Percentiles rank a stretch among this genome's conserved stretches.
Conservation (phyloP, 2,113 vertebrate species). For the Misgurnus anguillicaudatus region DNA sequence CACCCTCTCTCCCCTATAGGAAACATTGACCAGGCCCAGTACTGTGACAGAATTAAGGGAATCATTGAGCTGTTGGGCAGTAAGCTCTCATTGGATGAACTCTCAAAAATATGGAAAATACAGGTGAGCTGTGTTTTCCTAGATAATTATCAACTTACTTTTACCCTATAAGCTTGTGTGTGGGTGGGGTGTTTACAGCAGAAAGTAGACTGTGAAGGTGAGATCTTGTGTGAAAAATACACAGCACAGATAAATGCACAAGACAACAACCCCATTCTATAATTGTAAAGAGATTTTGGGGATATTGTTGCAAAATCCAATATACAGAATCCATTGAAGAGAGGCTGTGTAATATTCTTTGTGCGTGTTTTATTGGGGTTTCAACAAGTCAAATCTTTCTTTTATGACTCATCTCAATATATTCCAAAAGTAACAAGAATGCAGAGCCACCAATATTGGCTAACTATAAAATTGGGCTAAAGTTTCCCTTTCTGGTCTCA, state of each 20-base stretch:
- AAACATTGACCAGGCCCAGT: constrained; percentile 98
- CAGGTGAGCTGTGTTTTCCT: constrained; percentile 78
- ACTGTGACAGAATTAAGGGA: constrained; percentile 98
- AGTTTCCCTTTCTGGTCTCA: too few relatives aligned
- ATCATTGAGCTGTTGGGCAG: constrained; percentile 98
- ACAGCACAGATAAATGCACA: not conserved
- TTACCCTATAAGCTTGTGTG: not conserved
- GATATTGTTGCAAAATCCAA: too few relatives aligned
- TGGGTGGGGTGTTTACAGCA: too few relatives aligned
- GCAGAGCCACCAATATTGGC: too few relatives aligned
- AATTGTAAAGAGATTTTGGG: not conserved
- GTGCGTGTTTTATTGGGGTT: too few relatives aligned
- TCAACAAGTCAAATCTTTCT: too few relatives aligned
- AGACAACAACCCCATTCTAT: not conserved
- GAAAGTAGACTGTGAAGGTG: too few relatives aligned
- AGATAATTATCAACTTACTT: not conserved
- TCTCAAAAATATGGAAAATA: constrained; percentile 98
- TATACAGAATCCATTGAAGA: too few relatives aligned
- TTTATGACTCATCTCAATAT: too few relatives aligned
- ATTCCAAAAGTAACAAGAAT: too few relatives aligned
- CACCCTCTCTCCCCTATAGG: constrained; percentile 69
- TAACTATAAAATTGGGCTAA: too few relatives aligned
- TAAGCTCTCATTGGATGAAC: constrained; percentile 95
- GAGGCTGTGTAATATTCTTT: too few relatives aligned
- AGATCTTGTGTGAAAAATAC: not conserved